Evolutionary conservation across 2,888 invertebrate genomes (phyloP), one percentile per base, ranked within the genome.

Genomic region (Kuschelorhynchus macadamiae): DNA sequence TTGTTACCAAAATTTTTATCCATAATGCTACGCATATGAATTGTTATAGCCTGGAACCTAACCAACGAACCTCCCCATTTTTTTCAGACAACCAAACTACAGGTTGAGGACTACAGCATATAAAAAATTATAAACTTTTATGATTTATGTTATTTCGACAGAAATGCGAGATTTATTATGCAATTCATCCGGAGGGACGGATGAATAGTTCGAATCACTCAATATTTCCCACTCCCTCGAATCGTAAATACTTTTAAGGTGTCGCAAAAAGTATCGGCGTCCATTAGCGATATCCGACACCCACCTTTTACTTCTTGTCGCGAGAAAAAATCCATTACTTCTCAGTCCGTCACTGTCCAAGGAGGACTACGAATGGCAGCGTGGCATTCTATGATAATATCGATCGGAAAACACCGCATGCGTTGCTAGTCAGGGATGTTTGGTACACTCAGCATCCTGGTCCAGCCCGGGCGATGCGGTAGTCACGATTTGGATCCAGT

Each of bases 381-480:
- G n/a, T 64, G 50, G 30, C 32, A 50, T 46, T 39, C 50, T 32
- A 63, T 52, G 50, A 81, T 79, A 77, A 80, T 82, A 82, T 82
- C 82, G 82, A 82, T 82, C 79, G 75, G 47, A 20, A 66, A 59
- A 63, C 69, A 74, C 78, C 80, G 82, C 81, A 68, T 75, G 81
- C 80, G 80, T 76, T 73, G 72, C 73, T 74, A 75, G 75, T 75
- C 77, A 77, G 77, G 78, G 79, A 79, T 78, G 52, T 56, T 61
- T 59, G 79, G 75, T 77, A 79, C 77, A 78, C 79, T 78, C 81
- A 81, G 82, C 82, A 81, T 82, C 82, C 82, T 81, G 82, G 81
- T 80, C 81, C 79, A 79, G 81, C 81, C 81, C 81, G 81, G 81
- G 81, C 80, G 78, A 79, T 81, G 82, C 82, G 80, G 82, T 79